A percentile compares a stretch with the other conserved stretches of the same genome.
Conservation (phyloP, 2,797 vertebrate genomes). For the Gambelia wislizenii region DNA sequence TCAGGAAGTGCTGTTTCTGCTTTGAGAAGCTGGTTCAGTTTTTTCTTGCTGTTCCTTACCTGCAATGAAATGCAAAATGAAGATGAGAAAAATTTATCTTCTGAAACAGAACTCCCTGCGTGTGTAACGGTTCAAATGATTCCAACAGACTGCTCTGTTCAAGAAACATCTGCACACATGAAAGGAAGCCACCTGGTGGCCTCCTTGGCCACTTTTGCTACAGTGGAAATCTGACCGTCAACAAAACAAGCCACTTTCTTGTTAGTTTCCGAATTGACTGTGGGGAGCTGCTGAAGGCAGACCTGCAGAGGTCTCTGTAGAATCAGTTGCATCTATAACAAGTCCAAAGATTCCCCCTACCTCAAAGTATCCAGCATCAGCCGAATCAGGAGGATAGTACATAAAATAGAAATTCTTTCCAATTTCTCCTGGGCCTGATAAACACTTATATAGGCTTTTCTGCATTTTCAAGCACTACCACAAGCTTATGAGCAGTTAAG, state of each 20-base stretch:
- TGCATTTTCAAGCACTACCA: background rate
- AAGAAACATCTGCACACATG: background rate
- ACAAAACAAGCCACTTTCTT: background rate
- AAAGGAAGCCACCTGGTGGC: background rate
- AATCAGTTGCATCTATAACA: background rate
- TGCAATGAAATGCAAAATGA: slow-evolving; percentile 16
- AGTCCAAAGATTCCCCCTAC: background rate
- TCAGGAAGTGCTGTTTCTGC: background rate
- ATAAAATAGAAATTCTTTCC: background rate
- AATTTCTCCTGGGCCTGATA: background rate
- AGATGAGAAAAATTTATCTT: slow-evolving; percentile 43
- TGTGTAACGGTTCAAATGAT: slow-evolving; percentile 24
- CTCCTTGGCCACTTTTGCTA: background rate
- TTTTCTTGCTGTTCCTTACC: too few relatives aligned
- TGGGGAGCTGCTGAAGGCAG: background rate
- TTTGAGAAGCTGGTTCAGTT: background rate
- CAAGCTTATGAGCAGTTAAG: background rate
- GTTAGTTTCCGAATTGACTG: too few relatives aligned
- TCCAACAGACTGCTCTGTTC: slow-evolving; percentile 2
- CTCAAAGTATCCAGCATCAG: background rate
- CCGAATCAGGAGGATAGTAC: background rate
- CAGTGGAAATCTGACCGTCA: background rate
- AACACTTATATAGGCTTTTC: background rate
- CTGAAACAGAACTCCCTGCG: slow-evolving; percentile 5
- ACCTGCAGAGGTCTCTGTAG: background rate